These are phyloP conservation scores for Enteromius viviparus DNA, from an alignment of 2,797 vertebrate genomes.

Conservation along the genomic window DNA sequence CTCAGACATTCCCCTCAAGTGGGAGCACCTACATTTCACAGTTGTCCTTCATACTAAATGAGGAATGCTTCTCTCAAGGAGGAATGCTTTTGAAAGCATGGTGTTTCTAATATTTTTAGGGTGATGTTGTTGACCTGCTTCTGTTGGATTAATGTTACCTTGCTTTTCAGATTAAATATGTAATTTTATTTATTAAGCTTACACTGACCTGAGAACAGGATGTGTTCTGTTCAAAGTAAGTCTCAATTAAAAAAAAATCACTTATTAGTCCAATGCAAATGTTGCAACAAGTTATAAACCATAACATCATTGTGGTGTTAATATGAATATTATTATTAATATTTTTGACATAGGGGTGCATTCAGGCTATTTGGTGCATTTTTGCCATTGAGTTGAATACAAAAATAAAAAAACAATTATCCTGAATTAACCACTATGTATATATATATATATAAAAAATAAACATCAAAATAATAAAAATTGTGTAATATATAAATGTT, in stretches of 20 bases:
- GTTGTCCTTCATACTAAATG: background rate
- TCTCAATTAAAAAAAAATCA: background rate
- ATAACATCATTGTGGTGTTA: background rate
- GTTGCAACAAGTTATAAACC: background rate
- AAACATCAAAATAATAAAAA: too few species aligned
- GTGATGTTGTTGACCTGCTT: background rate
- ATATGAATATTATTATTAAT: background rate
- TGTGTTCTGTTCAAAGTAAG: background rate
- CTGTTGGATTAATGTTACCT: background rate
- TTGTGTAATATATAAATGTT: too few species aligned
- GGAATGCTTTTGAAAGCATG: background rate
- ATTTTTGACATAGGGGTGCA: background rate
- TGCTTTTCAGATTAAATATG: background rate
- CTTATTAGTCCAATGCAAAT: background rate
- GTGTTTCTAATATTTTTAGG: background rate
- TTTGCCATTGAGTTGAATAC: background rate
- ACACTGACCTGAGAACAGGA: background rate
- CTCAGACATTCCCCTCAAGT: background rate
- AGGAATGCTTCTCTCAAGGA: background rate
- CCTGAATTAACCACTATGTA: too few species aligned
- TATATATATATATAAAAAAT: too few species aligned
- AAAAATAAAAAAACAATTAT: background rate
- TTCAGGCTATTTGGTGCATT: background rate
- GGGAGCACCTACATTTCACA: background rate
- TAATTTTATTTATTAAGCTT: background rate